Percentiles rank a stretch among this genome's conserved stretches.
phyloP scores from a whole-genome alignment of 2,113 vertebrate genomes.

The Cryptomyrus ogoouensis region DNA sequence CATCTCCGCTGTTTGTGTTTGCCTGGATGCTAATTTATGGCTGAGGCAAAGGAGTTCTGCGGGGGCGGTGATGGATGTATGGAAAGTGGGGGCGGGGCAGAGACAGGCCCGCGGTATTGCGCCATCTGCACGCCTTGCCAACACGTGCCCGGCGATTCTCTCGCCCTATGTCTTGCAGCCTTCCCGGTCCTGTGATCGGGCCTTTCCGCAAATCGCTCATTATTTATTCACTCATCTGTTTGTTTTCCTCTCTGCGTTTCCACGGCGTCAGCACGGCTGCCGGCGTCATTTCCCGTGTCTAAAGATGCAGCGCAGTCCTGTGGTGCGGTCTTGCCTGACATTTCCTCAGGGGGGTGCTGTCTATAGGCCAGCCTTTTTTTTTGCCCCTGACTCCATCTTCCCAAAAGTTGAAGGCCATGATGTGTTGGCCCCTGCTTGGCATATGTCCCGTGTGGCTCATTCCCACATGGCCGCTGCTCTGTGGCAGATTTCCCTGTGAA shows the following conservation, averaged over 20 bases:
- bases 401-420: neutral
- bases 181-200: constrained; percentile 5
- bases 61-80: constrained; percentile 30
- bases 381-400: neutral
- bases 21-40: constrained; percentile 27
- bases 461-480: neutral
- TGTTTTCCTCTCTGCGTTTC: neutral
- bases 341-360: neutral
- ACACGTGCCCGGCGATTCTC: neutral
- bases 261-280: neutral
- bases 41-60: neutral
- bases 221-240: neutral
- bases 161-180: neutral
- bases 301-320: neutral
- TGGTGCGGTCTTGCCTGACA: neutral
- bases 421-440: neutral
- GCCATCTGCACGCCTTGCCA: constrained; percentile 34
- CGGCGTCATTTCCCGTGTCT: neutral
- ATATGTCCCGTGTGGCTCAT: neutral
- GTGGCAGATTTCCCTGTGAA: neutral
- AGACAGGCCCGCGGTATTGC: constrained; percentile 8
- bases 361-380: neutral
- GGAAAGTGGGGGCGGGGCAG: neutral
- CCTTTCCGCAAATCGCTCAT: neutral
- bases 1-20: constrained; percentile 22